These are phyloP conservation scores for Paralichthys olivaceus DNA, from an alignment of 2,113 vertebrate species.

Conservation along the genomic window DNA sequence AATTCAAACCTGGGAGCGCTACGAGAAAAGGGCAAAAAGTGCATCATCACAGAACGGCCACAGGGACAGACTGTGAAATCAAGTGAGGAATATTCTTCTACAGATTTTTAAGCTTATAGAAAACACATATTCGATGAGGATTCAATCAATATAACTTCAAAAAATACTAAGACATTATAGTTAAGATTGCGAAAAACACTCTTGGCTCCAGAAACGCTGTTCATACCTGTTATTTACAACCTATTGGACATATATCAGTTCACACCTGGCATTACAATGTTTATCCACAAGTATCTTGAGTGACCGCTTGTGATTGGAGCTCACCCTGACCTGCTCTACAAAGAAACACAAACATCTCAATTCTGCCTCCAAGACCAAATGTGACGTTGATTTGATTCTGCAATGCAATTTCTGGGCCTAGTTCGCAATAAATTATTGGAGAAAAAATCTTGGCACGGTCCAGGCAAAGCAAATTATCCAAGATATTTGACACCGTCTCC, in stretches of 20 bases:
- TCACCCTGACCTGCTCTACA: neutral
- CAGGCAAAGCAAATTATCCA: neutral
- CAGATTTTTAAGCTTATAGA: too few species aligned
- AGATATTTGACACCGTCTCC: neutral
- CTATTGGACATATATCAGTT: neutral
- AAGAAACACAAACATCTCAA: neutral
- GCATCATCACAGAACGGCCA: neutral
- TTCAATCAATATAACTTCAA: too few species aligned
- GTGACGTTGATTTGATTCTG: neutral
- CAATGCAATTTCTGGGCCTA: neutral
- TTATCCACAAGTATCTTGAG: neutral
- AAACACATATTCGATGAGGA: too few species aligned
- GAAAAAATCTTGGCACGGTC: neutral
- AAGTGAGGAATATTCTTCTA: too few species aligned
- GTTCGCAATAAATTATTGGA: neutral
- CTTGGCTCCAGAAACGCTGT: too few species aligned
- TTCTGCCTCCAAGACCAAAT: neutral
- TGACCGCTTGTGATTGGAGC: neutral
- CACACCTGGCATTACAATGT: neutral
- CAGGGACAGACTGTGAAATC: neutral
- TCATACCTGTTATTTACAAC: neutral
- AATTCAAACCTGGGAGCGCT: constrained; percentile 11
- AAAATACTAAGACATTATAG: too few species aligned
- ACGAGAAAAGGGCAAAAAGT: neutral
- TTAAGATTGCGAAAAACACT: too few species aligned